Conservation (phyloP, 2,113 vertebrate genomes). For the Donacobius atricapilla region DNA sequence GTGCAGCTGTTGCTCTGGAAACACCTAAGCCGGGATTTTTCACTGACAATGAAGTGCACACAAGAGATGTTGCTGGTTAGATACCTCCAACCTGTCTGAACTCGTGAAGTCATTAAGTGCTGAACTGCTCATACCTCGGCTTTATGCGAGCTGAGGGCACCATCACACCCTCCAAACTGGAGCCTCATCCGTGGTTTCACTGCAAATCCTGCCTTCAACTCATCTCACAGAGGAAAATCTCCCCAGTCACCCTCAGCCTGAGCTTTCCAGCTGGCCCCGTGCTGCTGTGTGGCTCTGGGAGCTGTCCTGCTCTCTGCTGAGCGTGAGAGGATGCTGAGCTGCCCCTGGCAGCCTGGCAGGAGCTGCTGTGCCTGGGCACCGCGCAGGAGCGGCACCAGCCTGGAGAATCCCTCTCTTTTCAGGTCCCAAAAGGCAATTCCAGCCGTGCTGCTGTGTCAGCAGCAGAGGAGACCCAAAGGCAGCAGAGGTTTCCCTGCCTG, state of each 20-base stretch:
- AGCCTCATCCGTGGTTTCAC: background rate
- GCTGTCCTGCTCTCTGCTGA: background rate
- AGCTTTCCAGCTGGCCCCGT: background rate
- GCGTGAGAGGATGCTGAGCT: background rate
- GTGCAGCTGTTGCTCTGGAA: background rate
- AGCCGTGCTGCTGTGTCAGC: background rate
- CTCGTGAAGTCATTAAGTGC: background rate
- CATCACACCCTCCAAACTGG: background rate
- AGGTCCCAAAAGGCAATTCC: background rate
- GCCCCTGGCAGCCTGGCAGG: background rate
- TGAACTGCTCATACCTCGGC: background rate
- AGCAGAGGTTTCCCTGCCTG: constrained; percentile 31
- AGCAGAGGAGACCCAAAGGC: background rate
- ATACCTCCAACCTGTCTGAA: constrained; percentile 25
- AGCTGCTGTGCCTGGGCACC: background rate
- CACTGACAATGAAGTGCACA: background rate
- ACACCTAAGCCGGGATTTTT: background rate
- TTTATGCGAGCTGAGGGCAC: background rate
- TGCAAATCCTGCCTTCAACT: background rate
- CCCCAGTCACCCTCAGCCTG: background rate
- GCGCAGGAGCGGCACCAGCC: background rate
- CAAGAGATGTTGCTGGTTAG: background rate
- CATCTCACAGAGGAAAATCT: background rate
- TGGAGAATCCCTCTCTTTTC: background rate
- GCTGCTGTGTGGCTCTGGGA: background rate